A percentile compares a stretch with the other conserved stretches of the same genome.
phyloP scores from a whole-genome alignment of 1,140 invertebrate genomes.

The Cheumatopsyche charites region DNA sequence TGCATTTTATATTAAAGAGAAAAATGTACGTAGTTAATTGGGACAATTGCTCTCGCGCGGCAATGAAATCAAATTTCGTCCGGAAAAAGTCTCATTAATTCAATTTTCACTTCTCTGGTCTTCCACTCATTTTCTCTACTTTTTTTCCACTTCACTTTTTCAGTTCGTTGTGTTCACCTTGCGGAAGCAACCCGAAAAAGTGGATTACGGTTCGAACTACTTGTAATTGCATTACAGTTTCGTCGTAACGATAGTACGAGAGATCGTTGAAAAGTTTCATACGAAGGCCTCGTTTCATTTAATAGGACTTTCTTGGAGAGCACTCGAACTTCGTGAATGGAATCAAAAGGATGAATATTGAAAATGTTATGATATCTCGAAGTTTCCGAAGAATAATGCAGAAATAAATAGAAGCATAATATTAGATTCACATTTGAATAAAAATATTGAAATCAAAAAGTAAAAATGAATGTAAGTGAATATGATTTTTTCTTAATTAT shows the following conservation, averaged over 20 bases:
- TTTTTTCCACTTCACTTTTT: background rate
- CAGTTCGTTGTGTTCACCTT: background rate
- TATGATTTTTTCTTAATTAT: too few species aligned
- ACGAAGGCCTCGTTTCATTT: background rate
- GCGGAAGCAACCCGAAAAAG: background rate
- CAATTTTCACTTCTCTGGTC: constrained; percentile 15
- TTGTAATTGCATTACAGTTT: background rate
- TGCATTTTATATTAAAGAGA: too few species aligned
- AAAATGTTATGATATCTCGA: too few species aligned
- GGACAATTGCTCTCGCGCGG: background rate
- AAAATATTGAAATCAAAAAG: too few species aligned
- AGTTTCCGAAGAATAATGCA: too few species aligned
- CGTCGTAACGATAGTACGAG: background rate
- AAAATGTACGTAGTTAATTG: constrained; percentile 1
- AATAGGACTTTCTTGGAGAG: background rate
- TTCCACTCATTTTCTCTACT: background rate
- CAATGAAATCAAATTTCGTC: constrained; percentile 2
- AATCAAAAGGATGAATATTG: too few species aligned
- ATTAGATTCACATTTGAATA: too few species aligned
- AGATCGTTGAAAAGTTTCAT: background rate
- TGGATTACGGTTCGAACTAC: constrained; percentile 6
- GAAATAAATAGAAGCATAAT: too few species aligned
- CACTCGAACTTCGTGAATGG: background rate
- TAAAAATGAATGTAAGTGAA: too few species aligned
- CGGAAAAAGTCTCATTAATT: constrained; percentile 17